Evolutionary conservation across 2,113 vertebrate species (phyloP).

Genomic region (human (Homo sapiens)): DNA sequence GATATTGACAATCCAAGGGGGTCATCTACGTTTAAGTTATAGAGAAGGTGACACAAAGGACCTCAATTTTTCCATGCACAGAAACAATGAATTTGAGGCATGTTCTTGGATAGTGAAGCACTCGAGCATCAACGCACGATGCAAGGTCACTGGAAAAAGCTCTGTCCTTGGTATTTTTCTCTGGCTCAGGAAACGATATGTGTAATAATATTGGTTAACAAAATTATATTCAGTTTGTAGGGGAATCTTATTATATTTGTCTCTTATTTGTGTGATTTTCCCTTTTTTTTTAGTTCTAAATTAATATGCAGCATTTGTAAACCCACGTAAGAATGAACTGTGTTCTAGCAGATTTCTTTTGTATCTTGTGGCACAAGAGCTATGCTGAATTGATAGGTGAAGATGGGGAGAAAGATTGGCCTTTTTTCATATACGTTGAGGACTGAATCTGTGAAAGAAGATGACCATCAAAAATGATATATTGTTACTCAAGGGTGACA

Average conservation of each 20-base stretch:
- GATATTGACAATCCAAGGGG: not conserved
- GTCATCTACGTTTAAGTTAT: not conserved
- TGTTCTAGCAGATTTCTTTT: not conserved
- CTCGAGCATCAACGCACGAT: not conserved
- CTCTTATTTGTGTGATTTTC: not conserved
- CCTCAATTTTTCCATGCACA: not conserved
- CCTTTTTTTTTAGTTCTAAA: not conserved
- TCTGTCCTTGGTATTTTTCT: not conserved
- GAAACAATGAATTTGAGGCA: not conserved
- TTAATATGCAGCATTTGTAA: not conserved
- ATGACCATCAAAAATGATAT: not conserved
- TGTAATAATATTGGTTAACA: not conserved
- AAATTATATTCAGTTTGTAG: not conserved
- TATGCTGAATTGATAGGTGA: not conserved
- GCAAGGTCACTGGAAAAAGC: not conserved
- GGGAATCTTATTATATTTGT: not conserved
- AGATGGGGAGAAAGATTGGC: not conserved
- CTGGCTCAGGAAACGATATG: not conserved
- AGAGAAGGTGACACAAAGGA: not conserved
- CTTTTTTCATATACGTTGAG: not conserved
- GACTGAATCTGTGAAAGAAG: not conserved
- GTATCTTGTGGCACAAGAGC: not conserved
- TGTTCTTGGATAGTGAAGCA: not conserved
- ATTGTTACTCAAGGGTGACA: conserved; percentile 11
- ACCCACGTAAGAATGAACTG: not conserved